These are phyloP conservation scores for Alauda arvensis DNA, from an alignment of 2,797 vertebrate species.

Conservation along the genomic window DNA sequence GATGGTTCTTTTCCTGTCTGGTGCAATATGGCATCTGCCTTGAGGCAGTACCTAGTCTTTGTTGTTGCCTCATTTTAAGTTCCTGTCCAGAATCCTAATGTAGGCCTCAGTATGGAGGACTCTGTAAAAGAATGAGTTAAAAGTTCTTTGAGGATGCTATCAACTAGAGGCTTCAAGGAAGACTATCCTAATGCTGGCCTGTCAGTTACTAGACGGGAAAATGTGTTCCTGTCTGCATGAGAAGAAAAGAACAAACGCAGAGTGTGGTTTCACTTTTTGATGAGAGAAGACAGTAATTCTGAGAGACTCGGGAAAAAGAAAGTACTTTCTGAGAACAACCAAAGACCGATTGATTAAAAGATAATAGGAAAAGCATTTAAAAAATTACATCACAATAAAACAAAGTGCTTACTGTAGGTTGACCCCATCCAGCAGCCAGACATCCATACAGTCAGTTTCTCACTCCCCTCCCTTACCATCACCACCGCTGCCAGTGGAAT, in stretches of 20 bases:
- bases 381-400: not conserved
- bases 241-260: not conserved
- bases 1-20: not conserved
- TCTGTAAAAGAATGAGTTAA: not conserved
- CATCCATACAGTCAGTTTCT: not conserved
- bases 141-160: not conserved
- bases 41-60: not conserved
- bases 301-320: not conserved
- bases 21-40: not conserved
- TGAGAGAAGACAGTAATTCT: not conserved
- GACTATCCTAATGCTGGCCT: not conserved
- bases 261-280: not conserved
- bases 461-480: not conserved
- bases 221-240: not conserved
- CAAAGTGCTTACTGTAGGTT: not conserved
- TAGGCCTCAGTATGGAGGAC: not conserved
- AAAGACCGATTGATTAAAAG: not conserved
- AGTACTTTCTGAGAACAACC: not conserved
- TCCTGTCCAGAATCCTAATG: not conserved
- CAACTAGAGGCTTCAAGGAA: not conserved
- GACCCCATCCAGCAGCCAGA: not conserved
- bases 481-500: not conserved
- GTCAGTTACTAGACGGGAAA: not conserved
- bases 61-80: not conserved
- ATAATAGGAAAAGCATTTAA: not conserved